Evolutionary conservation across 1,140 invertebrate species (phyloP), one percentile per base, ranked within the genome.

Genomic region (Sarcophaga peregrina): DNA sequence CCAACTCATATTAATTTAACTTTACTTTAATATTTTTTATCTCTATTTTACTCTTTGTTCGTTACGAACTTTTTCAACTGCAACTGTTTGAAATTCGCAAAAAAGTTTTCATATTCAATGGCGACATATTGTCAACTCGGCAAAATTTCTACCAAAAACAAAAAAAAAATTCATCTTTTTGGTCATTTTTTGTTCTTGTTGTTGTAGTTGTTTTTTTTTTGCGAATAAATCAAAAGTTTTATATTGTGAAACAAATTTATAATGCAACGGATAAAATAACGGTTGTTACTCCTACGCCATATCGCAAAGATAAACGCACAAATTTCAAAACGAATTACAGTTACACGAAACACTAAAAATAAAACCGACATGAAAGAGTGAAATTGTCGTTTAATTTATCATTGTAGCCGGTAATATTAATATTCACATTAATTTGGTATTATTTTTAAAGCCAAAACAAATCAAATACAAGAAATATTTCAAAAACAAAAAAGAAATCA

Each of bases 71-170:
- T 68, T 25, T 52, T n/a, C 17, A 68, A 20, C n/a, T 20, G 17
- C 62, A 68, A 68, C 17, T 68, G 62, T 25, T 20, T 68, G 62
- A 20, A 68, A 68, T 68, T 68, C 62, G 20, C 17, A 68, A 58
- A 37, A 37, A 68, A 68, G 62, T 68, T 68, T 68, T 68, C 62
- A 20, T 25, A 68, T 20, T 68, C 62, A 20, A 68, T 68, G 62
- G 62, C 62, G 62, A 68, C 62, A 68, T 68, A 68, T 68, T 68
- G 62, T 68, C 62, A 68, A 68, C 62, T 68, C 62, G 62, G 62
- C 62, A 68, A n/a, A 58, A 68, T 68, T 68, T 58, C n/a, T n/a
- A n/a, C 15, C 15, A 6, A 58, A n/a, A 13, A 58, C 11, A n/a
- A n/a, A 58, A 15, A 0, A 58, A 58, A 58, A 58, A n/a, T n/a